phyloP scores from a whole-genome alignment of 1,140 invertebrate genomes.

The Drosophila paulistorum region DNA sequence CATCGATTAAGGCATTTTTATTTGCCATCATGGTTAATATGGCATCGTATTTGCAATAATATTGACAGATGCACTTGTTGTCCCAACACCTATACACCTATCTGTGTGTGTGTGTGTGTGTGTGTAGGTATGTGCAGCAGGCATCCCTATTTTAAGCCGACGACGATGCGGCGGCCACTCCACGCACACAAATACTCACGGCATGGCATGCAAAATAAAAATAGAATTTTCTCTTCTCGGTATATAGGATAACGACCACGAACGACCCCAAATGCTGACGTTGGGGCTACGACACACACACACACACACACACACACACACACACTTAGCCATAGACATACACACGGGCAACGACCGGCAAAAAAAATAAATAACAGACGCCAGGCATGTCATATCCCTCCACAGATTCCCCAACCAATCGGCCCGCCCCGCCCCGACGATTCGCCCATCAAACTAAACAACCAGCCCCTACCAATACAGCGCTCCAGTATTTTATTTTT shows the following conservation, averaged over 20 bases:
- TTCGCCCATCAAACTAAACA: slow-evolving; percentile 16
- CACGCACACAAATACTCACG: slow-evolving; percentile 17
- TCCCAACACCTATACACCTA: neutral
- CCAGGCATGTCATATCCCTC: slow-evolving; percentile 21
- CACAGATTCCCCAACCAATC: neutral
- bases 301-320: slow-evolving; percentile 10
- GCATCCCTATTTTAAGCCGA: slow-evolving; percentile 17
- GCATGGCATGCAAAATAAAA: slow-evolving; percentile 67
- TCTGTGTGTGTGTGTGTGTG: neutral
- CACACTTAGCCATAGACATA: slow-evolving; percentile 12
- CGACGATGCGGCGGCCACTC: slow-evolving; percentile 4
- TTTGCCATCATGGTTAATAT: neutral
- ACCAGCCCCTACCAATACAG: slow-evolving; percentile 17
- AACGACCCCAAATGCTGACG: slow-evolving; percentile 77
- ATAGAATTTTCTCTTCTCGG: slow-evolving; percentile 79
- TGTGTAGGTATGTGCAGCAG: slow-evolving; percentile 2
- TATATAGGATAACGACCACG: slow-evolving; percentile 83
- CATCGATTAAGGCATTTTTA: too few relatives aligned
- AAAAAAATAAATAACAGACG: slow-evolving; percentile 54
- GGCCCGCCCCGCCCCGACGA: neutral
- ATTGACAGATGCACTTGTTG: slow-evolving; percentile 4
- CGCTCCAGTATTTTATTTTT: slow-evolving; percentile 16
- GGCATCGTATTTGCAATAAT: neutral
- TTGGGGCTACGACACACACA: slow-evolving; percentile 22
- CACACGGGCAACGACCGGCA: slow-evolving; percentile 71